A percentile compares a stretch with the other conserved stretches of the same genome.
Evolutionary conservation across 2,888 invertebrate genomes (phyloP).

Genomic region (Tenthredo livida): DNA sequence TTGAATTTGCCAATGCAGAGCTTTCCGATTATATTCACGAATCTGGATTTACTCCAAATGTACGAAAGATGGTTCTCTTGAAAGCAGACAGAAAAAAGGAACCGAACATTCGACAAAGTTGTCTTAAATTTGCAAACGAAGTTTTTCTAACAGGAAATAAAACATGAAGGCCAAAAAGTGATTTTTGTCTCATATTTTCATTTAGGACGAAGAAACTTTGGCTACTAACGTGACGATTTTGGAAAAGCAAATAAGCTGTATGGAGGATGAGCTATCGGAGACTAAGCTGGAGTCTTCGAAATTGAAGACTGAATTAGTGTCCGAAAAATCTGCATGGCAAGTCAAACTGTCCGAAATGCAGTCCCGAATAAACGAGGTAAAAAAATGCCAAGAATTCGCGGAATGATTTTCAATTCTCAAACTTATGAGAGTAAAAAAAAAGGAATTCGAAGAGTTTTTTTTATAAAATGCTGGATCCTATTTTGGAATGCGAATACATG

Average conservation of each 20-base stretch:
- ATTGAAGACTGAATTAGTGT: slow-evolving; percentile 93
- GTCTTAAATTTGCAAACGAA: too few relatives aligned
- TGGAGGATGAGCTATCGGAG: slow-evolving; percentile 94
- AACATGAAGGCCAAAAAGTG: too few relatives aligned
- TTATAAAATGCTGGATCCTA: background rate
- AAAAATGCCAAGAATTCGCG: slow-evolving; percentile 22
- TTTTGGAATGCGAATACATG: background rate
- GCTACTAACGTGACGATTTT: slow-evolving; percentile 84
- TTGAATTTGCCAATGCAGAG: background rate
- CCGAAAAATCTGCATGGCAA: slow-evolving; percentile 92
- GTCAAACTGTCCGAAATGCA: slow-evolving; percentile 93
- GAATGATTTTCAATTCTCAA: too few relatives aligned
- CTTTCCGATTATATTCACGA: background rate
- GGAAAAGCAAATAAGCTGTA: slow-evolving; percentile 90
- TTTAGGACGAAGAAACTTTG: slow-evolving; percentile 85
- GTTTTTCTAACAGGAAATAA: too few relatives aligned
- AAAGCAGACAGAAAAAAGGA: too few relatives aligned
- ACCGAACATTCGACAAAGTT: too few relatives aligned
- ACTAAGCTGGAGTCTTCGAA: slow-evolving; percentile 90
- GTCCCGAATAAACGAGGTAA: slow-evolving; percentile 90
- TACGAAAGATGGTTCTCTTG: too few relatives aligned
- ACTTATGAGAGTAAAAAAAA: background rate
- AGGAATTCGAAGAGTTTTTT: background rate
- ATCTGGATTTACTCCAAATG: background rate
- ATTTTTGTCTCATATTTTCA: slow-evolving; percentile 53